A percentile compares a stretch with the other conserved stretches of the same genome.
phyloP scores from a whole-genome alignment of 2,113 vertebrate species.

The Pseudonaja textilis region DNA sequence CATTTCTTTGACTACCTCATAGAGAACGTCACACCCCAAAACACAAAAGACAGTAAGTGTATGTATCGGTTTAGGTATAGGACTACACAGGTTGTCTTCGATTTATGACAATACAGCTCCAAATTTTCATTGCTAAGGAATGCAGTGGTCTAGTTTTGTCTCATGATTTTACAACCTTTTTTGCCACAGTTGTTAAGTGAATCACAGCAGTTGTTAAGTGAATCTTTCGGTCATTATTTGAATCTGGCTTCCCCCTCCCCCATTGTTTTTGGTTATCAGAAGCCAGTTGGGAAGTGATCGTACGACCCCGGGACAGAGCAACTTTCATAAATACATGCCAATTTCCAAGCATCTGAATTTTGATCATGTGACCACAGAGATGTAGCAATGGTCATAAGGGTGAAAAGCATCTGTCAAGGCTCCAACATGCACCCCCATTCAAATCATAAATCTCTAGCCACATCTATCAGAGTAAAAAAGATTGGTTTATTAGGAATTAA shows the following conservation, averaged over 20 bases:
- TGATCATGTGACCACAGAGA: not conserved
- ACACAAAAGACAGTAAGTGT: slow-evolving; percentile 81
- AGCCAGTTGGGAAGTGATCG: not conserved
- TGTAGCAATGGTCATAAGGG: not conserved
- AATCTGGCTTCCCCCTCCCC: not conserved
- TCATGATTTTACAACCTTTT: not conserved
- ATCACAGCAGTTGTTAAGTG: no score
- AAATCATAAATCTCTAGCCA: no score
- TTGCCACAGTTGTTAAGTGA: not conserved
- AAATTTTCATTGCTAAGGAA: not conserved
- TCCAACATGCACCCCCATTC: no score
- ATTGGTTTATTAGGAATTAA: no score
- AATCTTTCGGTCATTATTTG: no score
- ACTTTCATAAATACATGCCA: not conserved
- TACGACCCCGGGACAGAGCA: not conserved
- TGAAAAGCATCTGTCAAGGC: no score
- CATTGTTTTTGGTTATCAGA: not conserved
- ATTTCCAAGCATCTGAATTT: not conserved
- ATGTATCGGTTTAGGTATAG: not conserved
- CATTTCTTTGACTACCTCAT: slow-evolving; percentile 89
- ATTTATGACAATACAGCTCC: not conserved
- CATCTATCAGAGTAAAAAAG: no score
- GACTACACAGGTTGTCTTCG: not conserved
- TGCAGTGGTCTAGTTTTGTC: not conserved
- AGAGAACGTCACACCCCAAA: slow-evolving; percentile 84